These are phyloP conservation scores for Clistopyga incitator DNA, from an alignment of 2,888 invertebrate species.

Conservation along the genomic window DNA sequence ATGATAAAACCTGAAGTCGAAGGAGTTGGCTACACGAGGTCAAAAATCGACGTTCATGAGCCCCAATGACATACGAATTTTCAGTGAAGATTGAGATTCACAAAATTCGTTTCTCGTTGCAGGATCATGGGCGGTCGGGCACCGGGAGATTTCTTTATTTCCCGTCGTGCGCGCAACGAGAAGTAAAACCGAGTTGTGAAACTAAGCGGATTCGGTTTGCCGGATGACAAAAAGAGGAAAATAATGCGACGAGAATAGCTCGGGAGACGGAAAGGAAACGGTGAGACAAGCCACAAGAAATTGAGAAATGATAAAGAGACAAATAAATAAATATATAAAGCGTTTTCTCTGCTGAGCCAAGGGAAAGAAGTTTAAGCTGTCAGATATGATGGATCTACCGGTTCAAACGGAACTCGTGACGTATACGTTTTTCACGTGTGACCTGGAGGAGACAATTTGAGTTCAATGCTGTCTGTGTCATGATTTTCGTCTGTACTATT, in stretches of 20 bases:
- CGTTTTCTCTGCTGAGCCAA: slow-evolving; percentile 28
- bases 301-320: slow-evolving; percentile 63
- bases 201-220: slow-evolving; percentile 57
- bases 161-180: slow-evolving; percentile 34
- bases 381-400: slow-evolving; percentile 64
- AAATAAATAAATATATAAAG: slow-evolving; percentile 65
- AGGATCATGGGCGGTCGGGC: not conserved
- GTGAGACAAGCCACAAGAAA: slow-evolving; percentile 58
- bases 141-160: slow-evolving; percentile 44
- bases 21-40: too few species aligned
- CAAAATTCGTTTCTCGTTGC: not conserved
- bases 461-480: slow-evolving; percentile 5
- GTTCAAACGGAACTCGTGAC: slow-evolving; percentile 18
- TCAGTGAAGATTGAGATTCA: not conserved
- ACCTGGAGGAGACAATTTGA: not conserved
- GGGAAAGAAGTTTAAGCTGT: slow-evolving; percentile 63
- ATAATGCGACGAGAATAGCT: slow-evolving; percentile 24
- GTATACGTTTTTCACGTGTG: not conserved
- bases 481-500: not conserved
- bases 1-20: too few species aligned
- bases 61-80: not conserved
- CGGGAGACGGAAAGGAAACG: slow-evolving; percentile 43
- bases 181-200: slow-evolving; percentile 50
- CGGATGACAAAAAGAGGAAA: slow-evolving; percentile 48
- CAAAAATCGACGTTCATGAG: not conserved